Conservation (phyloP, 2,797 vertebrate species). For the Anguilla marmorata region DNA sequence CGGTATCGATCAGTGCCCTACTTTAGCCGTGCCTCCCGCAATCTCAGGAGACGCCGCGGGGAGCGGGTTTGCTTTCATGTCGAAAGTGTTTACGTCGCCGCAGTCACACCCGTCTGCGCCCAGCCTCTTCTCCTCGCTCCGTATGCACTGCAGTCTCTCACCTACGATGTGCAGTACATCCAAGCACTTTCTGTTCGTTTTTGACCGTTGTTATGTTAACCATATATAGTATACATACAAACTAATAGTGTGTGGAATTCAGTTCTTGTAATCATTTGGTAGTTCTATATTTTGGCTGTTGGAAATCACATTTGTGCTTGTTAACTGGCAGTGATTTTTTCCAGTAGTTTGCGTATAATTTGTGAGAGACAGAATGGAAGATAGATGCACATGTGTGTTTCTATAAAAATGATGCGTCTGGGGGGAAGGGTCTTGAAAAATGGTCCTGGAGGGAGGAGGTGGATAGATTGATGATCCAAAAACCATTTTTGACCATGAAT, state of each 20-base stretch:
- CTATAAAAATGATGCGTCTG: not conserved
- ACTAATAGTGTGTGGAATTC: not conserved
- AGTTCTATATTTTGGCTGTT: not conserved
- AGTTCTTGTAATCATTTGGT: not conserved
- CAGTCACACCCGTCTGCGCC: not conserved
- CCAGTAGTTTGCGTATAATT: not conserved
- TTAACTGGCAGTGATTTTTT: not conserved
- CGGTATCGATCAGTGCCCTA: slow-evolving; percentile 66
- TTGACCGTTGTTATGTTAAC: not conserved
- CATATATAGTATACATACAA: not conserved
- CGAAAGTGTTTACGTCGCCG: slow-evolving; percentile 11
- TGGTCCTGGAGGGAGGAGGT: not conserved
- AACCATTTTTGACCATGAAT: not conserved
- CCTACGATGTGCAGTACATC: not conserved
- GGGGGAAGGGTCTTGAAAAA: not conserved
- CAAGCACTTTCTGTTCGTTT: not conserved
- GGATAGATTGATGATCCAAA: not conserved
- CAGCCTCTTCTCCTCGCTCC: not conserved
- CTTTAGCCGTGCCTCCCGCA: slow-evolving; percentile 58
- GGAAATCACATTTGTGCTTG: not conserved
- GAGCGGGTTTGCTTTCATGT: not conserved
- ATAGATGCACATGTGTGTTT: not conserved
- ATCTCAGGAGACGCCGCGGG: not conserved
- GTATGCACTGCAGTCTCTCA: not conserved
- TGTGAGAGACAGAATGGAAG: not conserved